Base-by-base conservation (phyloP, 2,888 invertebrate species). In the Cryptophagus acutangulus region DNA sequence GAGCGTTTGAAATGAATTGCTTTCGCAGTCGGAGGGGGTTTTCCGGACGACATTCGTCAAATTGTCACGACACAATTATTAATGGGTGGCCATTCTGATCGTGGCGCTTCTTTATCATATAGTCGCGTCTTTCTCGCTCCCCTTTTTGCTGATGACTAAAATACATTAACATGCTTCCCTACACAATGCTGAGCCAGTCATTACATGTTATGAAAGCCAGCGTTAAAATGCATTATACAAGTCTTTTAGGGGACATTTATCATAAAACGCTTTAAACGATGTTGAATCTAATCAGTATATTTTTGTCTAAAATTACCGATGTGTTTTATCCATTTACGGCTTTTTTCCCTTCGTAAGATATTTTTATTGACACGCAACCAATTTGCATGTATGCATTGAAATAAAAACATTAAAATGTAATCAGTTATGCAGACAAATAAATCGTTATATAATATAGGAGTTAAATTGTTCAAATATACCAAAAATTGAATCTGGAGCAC, bases 21-120 rank as follows among this genome's bases (percentile, higher is more conserved):
- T n/a, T n/a, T n/a, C n/a, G n/a, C n/a, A n/a, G 14, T 5, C 15
- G 4, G 3, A 73, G 74, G 75, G 74, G 75, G 75, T 74, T 76
- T 75, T 75, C 71, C 74, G 71, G 67, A 53, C 53, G 55, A 59
- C 59, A 62, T 65, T 62, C 64, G 62, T 65, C 63, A 63, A 65
- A 65, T 65, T 65, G 65, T 66, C 65, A 65, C 62, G 60, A 63
- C 58, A 62, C 57, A 55, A 54, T 64, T 63, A 66, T 66, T 66
- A 66, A 66, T 65, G 65, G 59, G 58, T 58, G 58, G 59, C 58
- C 55, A 54, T 63, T 62, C 54, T 55, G 57, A 58, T 59, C 52
- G 46, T 46, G 45, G 49, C 54, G 42, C 41, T 68, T 62, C 62
- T 61, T 62, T 65, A 64, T 62, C 37, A 35, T 41, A n/a, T 36